Base-by-base conservation (phyloP, 64 coral and sea anemone species). In the Montipora foliosa region DNA sequence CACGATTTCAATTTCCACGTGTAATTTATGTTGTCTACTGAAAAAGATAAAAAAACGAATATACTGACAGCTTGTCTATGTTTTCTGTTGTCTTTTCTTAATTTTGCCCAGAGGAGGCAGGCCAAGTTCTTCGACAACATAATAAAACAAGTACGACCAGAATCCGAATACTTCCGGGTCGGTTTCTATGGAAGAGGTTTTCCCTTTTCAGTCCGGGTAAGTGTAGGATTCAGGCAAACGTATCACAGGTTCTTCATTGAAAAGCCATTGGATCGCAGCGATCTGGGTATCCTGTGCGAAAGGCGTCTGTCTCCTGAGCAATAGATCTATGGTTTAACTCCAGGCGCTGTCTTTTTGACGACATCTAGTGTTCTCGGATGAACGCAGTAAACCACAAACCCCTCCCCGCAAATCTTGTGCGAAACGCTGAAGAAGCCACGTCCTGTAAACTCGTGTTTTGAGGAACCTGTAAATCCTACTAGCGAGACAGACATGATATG, bases 171-270 rank as follows among this genome's bases (percentile, higher is more conserved):
- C 77, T 99, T 99, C 74, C 91, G 89, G 89, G 95, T 99, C 45
- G 98, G 95, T 2, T 94, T 99, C 78, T 99, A 92, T 77, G 98
- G 98, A 16, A 96, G 89, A 74, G 98, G 95, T 0, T 99, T 99
- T 29, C 92, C 98, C 20, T 90, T 89, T 0, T 99, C 95, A 76
- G 89, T 99, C n/a, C 74, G 92, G 92, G 98, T 99, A 83, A 57
- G 94, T 79, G 48, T 3, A 9, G 44, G 14, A 6, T 6, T 12
- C 11, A n/a, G 14, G 20, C 5, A 45, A 64, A 6, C 19, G 8
- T 17, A 86, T 24, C 67, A 22, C 44, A 45, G 64, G 44, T 55
- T 55, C 80, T 67, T 68, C 11, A 37, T 57, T 8, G 44, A 21
- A 71, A 6, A 5, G 5, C 68, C 21, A 8, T 57, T 57, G 53